Percentiles rank a stretch among this genome's conserved stretches.
Evolutionary conservation across 2,888 invertebrate species (phyloP).

Genomic region (Plutella xylostella): DNA sequence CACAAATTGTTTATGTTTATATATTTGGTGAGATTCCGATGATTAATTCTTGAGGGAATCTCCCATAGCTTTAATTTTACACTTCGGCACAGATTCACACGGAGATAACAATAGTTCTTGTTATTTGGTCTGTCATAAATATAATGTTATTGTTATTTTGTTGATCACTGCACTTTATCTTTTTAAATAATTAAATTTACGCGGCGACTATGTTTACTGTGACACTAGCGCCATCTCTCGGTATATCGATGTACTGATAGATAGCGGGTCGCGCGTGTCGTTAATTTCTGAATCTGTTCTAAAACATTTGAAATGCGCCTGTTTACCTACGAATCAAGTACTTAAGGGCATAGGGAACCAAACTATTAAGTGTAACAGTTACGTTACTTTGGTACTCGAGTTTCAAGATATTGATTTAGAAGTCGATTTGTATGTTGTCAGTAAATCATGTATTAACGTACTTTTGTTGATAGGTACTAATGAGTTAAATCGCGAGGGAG

Average conservation of each 20-base stretch:
- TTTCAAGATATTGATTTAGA: slow-evolving; percentile 18
- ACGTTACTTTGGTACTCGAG: slow-evolving; percentile 16
- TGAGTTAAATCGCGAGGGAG: slow-evolving; percentile 15
- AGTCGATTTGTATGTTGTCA: slow-evolving; percentile 19
- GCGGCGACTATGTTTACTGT: no score
- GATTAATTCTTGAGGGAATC: no score
- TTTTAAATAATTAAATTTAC: no score
- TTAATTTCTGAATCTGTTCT: slow-evolving; percentile 10
- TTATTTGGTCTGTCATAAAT: no score
- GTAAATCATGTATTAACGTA: slow-evolving; percentile 13
- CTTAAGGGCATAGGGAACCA: slow-evolving; percentile 17
- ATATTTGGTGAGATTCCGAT: no score
- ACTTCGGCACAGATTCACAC: no score
- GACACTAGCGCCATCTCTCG: no score
- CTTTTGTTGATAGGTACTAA: slow-evolving; percentile 21
- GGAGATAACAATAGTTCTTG: no score
- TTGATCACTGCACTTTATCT: no score
- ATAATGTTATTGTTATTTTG: no score
- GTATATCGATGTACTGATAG: slow-evolving; percentile 11
- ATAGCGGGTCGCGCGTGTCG: slow-evolving; percentile 11
- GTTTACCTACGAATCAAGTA: slow-evolving; percentile 11
- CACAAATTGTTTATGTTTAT: no score
- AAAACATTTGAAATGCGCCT: slow-evolving; percentile 15
- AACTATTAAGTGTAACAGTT: slow-evolving; percentile 11
- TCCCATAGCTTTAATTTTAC: no score